Percentiles rank a stretch among this genome's conserved stretches.
phyloP scores from a whole-genome alignment of 2,113 vertebrate species.

The Forbesichthys agassizii region DNA sequence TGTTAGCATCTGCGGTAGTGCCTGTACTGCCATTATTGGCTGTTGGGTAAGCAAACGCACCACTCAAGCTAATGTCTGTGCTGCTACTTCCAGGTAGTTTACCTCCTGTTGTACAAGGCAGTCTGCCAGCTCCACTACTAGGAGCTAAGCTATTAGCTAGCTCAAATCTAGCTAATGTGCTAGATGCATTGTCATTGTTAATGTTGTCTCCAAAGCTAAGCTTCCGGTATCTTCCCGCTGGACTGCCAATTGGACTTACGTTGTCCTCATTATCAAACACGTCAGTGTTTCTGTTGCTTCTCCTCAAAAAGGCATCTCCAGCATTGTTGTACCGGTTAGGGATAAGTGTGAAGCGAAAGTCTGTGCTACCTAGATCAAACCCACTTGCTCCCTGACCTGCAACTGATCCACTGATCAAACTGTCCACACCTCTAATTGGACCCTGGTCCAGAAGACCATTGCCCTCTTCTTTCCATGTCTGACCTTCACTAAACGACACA shows the following conservation, averaged over 20 bases:
- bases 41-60: not conserved
- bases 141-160: not conserved
- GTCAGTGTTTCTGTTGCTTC: not conserved
- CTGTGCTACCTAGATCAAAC: not conserved
- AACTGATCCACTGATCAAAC: slow-evolving; percentile 3
- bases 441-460: not conserved
- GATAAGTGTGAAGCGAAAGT: not conserved
- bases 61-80: not conserved
- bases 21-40: not conserved
- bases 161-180: not conserved
- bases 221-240: not conserved
- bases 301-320: not conserved
- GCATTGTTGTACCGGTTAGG: not conserved
- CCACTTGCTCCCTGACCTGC: not conserved
- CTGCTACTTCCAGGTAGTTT: not conserved
- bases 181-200: not conserved
- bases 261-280: not conserved
- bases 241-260: not conserved
- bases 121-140: not conserved
- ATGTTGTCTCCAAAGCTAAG: slow-evolving; percentile 2
- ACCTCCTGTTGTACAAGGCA: not conserved
- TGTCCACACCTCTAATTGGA: not conserved
- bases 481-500: not conserved
- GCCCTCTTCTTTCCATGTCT: not conserved
- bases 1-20: not conserved